Percentiles rank a stretch among this genome's conserved stretches.
These are phyloP conservation scores for Coreoperca whiteheadi DNA, from an alignment of 2,113 vertebrate genomes.

Conservation along the genomic window DNA sequence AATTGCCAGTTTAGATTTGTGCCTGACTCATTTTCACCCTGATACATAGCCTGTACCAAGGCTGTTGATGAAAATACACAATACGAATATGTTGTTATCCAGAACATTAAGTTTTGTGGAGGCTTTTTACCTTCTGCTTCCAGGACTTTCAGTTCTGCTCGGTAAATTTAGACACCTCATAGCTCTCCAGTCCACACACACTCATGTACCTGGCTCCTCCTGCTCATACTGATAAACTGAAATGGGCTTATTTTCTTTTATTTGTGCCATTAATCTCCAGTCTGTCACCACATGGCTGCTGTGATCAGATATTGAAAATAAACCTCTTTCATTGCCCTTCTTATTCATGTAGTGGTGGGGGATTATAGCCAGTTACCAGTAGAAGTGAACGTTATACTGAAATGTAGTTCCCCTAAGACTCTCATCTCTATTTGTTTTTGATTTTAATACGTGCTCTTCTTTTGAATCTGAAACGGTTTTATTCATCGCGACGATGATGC, in stretches of 20 bases:
- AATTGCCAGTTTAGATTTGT: constrained; percentile 26
- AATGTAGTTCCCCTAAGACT: not conserved
- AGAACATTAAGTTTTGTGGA: constrained; percentile 54
- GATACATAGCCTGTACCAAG: not conserved
- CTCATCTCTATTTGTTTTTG: not conserved
- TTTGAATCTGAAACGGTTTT: not conserved
- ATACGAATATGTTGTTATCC: constrained; percentile 42
- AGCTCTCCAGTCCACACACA: constrained; percentile 35
- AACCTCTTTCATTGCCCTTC: not conserved
- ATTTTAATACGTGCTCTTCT: constrained; percentile 8
- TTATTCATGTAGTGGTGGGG: not conserved
- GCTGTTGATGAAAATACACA: not conserved
- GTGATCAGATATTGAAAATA: constrained; percentile 40
- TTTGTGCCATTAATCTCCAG: constrained; percentile 44
- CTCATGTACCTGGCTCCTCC: constrained; percentile 21
- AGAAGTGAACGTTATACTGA: not conserved
- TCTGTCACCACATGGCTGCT: constrained; percentile 41
- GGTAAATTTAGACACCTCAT: constrained; percentile 60
- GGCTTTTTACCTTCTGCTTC: constrained; percentile 31
- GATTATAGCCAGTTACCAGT: not conserved
- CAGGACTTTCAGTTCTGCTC: constrained; percentile 46
- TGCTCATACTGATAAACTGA: constrained; percentile 2
- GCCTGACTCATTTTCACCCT: not conserved
- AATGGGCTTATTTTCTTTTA: constrained; percentile 42
- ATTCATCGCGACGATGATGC: not conserved